Evolutionary conservation across 2,113 vertebrate species (phyloP), one percentile per base, ranked within the genome.

Genomic region (Aptenodytes forsteri): DNA sequence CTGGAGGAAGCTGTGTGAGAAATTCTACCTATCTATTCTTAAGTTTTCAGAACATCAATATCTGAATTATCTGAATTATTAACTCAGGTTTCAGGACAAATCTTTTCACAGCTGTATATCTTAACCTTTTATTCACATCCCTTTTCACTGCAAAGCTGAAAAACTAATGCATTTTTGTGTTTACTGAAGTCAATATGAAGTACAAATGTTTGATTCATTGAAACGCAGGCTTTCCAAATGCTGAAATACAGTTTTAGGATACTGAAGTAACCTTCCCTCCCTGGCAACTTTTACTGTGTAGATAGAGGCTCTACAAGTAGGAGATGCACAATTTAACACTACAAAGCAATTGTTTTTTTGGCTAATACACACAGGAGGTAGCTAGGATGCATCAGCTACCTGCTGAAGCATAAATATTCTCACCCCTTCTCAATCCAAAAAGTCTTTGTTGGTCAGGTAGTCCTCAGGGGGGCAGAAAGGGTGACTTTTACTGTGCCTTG

Each of bases 361-460:
- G 13, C 11, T 82, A 49, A 27, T 44, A 47, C 4, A 69, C 3
- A 30, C 6, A 69, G 36, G 69, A 83, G 19, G 11, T 30, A 83
- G 17, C 16, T 27, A 70, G 9, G 25, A 30, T 6, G 30, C 26
- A 56, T 59, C 26, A 80, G 15, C 58, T 69, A 34, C 7, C 44
- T 75, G 21, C 8, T 77, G 21, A 89, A 80, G 6, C 30, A 61
- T 40, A 72, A 87, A 77, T 75, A 71, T 73, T 91, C 23, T 76
- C 19, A 62, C 3, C 2, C 1, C 4, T 55, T 1, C 10, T 32
- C 26, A 19, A 40, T 2, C 3, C 9, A 47, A 10, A 61, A 88
- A 27, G 14, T 61, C 42, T 81, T 80, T 78, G 11, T n/a, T 89
- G 34, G 11, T 62, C 25, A 73, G 30, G 47, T 0, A 36, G 25